Conservation (phyloP, 2,888 invertebrate genomes). For the Adela reaumurella region DNA sequence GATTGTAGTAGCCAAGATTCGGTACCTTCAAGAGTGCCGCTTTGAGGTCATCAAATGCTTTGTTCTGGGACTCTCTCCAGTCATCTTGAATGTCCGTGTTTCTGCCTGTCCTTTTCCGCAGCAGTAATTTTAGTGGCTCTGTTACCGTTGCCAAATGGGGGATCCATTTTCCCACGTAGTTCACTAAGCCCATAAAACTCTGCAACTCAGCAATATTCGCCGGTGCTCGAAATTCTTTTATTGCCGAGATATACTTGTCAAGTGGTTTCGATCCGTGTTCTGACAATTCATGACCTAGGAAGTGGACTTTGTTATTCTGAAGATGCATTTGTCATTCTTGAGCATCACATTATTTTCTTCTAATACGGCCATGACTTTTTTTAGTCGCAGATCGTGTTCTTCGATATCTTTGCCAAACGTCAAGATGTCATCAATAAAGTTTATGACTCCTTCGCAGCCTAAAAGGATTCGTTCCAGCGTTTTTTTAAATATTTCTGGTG, state of each 20-base stretch:
- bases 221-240: constrained; percentile 2
- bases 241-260: constrained; percentile 5
- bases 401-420: constrained; percentile 1
- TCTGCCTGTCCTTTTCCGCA: background rate
- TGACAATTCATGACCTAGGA: constrained; percentile 6
- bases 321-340: constrained; percentile 2
- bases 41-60: constrained; percentile 11
- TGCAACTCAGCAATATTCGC: constrained; percentile 5
- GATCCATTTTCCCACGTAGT: constrained; percentile 3
- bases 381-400: constrained; percentile 3
- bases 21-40: background rate
- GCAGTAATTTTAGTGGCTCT: constrained; percentile 1
- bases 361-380: constrained; percentile 2
- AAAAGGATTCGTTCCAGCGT: constrained; percentile 6
- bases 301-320: constrained; percentile 1
- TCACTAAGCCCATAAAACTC: constrained; percentile 5
- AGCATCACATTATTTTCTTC: constrained; percentile 1
- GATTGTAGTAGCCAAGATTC: background rate
- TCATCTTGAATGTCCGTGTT: background rate
- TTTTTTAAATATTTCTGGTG: too few species aligned
- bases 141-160: constrained; percentile 1
- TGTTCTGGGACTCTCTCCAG: constrained; percentile 5
- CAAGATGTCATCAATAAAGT: constrained; percentile 10
- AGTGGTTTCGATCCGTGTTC: constrained; percentile 5
- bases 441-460: constrained; percentile 7